Base-by-base conservation (phyloP, 2,797 vertebrate species). In the Rhyacichthys aspro region DNA sequence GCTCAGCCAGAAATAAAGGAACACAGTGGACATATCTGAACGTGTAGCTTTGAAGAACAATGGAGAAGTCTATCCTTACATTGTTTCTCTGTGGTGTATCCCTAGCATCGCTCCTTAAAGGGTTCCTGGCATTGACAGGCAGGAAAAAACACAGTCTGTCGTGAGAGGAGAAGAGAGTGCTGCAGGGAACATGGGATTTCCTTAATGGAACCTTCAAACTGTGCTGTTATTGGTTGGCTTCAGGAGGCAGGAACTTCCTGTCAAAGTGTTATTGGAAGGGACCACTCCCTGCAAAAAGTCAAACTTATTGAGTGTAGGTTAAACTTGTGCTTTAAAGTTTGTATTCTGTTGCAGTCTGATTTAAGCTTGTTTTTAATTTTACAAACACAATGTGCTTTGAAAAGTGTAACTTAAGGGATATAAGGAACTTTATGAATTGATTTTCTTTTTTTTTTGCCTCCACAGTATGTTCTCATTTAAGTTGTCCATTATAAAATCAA, bases 61-160 rank as follows among this genome's bases (percentile, higher is more conserved):
- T 83, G 61, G 68, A 64, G 41, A 6, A 65, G 82, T 84, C 86
- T 86, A 90, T 89, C 85, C 84, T 78, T 42, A 41, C 74, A 87
- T 88, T 90, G 86, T 87, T 82, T 71, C 64, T 48, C 68, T 7
- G 5, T 5, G 28, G 17, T 65, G 56, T 45, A 70, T 76, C 81
- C 74, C 71, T 56, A 60, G 63, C 57, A 63, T 71, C 70, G 76
- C 77, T 79, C 71, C 85, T 81, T 84, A 88, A 90, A 81, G 78
- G 72, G 87, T 89, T 91, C 82, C 88, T 86, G 83, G 78, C 77
- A 87, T 89, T 88, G 87, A 83, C 79, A 82, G 72, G 79, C 79
- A 89, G 88, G 88, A 91, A 90, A 90, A 89, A 91, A 90, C 85
- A 89, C n/a, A 75, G 65, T 36, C 50, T 74, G 75, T 61, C 43